phyloP scores from a whole-genome alignment of 1,140 invertebrate species.

The Coenobita brevimanus region DNA sequence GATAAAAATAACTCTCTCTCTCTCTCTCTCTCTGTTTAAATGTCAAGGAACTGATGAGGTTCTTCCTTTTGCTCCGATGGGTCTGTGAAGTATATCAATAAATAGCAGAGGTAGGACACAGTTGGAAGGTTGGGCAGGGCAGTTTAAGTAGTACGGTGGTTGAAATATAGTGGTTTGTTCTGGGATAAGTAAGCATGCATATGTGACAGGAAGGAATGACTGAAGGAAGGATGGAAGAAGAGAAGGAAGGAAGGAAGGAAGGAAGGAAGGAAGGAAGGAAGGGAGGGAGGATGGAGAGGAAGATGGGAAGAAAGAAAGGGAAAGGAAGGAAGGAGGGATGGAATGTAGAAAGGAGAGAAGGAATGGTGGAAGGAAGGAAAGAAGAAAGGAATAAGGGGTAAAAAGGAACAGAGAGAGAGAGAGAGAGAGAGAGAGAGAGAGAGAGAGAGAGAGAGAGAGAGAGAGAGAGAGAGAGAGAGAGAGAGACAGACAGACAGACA shows the following conservation, averaged over 20 bases:
- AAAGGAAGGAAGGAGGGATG: background rate
- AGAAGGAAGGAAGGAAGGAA: constrained; percentile 7
- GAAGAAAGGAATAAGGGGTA: background rate
- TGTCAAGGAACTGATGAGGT: too few species aligned
- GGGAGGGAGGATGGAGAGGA: constrained; percentile 3
- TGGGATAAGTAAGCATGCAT: too few species aligned
- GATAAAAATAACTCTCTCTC: too few species aligned
- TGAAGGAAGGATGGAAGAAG: background rate
- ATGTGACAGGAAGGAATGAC: background rate
- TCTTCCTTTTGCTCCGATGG: too few species aligned
- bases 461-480: too few species aligned
- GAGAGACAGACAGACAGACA: background rate
- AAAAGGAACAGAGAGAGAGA: background rate
- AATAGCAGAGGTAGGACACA: too few species aligned
- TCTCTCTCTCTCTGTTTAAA: too few species aligned
- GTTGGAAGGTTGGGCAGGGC: too few species aligned
- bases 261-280: background rate
- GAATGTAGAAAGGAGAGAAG: background rate
- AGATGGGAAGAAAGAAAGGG: background rate
- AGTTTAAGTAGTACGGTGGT: too few species aligned
- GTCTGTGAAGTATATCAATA: too few species aligned
- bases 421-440: background rate
- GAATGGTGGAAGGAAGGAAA: background rate
- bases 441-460: background rate
- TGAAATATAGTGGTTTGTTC: too few species aligned